Percentiles rank a stretch among this genome's conserved stretches.
phyloP scores from a whole-genome alignment of 2,797 vertebrate species.

The Pelodytes ibericus region DNA sequence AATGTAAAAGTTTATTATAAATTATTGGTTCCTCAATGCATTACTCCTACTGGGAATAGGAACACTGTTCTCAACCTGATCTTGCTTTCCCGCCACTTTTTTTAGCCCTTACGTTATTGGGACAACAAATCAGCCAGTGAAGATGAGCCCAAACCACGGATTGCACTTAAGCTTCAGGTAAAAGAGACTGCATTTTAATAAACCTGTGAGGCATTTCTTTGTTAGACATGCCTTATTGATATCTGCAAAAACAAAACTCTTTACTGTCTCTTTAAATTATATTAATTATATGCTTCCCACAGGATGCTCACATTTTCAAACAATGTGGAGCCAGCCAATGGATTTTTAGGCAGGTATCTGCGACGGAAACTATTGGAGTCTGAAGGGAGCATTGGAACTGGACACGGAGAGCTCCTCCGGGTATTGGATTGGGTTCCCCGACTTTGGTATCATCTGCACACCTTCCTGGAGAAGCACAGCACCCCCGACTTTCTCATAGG shows the following conservation, averaged over 20 bases:
- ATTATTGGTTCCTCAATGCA: too few species aligned
- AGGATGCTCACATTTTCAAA: conserved; percentile 97
- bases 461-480: conserved; percentile 96
- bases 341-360: conserved; percentile 91
- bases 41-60: too few species aligned
- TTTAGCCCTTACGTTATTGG: conserved; percentile 93
- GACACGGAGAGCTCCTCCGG: conserved; percentile 79
- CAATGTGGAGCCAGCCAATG: conserved; percentile 94
- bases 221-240: too few species aligned
- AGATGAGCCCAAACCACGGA: conserved; percentile 93
- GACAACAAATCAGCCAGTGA: conserved; percentile 94
- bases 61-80: too few species aligned
- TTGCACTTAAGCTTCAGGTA: conserved; percentile 97
- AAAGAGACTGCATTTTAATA: too few species aligned
- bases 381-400: conserved; percentile 74
- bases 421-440: conserved; percentile 95
- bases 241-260: too few species aligned
- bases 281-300: not conserved
- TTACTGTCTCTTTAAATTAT: too few species aligned
- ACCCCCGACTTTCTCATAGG: conserved; percentile 97
- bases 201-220: too few species aligned
- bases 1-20: too few species aligned
- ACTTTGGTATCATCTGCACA: conserved; percentile 96
- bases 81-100: not conserved
- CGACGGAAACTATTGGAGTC: conserved; percentile 91